Evolutionary conservation across 1,140 invertebrate species (phyloP).

Genomic region (Hylyphantes graminicola): DNA sequence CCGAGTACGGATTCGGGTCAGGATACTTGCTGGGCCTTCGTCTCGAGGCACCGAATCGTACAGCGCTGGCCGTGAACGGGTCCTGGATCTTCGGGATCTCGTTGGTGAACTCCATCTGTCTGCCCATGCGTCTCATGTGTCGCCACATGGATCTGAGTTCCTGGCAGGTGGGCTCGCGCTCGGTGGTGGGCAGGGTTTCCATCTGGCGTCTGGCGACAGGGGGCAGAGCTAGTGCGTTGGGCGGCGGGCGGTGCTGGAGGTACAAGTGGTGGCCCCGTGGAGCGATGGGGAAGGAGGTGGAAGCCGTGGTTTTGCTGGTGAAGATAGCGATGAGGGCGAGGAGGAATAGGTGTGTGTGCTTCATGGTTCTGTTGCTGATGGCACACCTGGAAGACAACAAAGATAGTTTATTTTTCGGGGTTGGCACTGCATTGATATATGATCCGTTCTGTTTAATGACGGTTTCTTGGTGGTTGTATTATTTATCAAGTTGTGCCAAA

Average conservation of each 20-base stretch:
- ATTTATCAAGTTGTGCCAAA: too few species aligned
- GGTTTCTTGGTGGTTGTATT: too few species aligned
- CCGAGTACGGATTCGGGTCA: constrained; percentile 46
- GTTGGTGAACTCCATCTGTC: constrained; percentile 70
- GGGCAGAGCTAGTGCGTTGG: constrained; percentile 38
- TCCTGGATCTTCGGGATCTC: constrained; percentile 57
- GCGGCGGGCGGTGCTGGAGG: constrained; percentile 12
- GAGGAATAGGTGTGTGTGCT: not conserved
- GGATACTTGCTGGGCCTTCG: constrained; percentile 42
- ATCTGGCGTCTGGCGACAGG: constrained; percentile 43
- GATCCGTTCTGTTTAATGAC: too few species aligned
- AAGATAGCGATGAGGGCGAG: constrained; percentile 4
- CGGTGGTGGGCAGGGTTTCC: constrained; percentile 20
- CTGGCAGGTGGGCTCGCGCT: constrained; percentile 82
- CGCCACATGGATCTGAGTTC: constrained; percentile 91
- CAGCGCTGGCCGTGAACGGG: constrained; percentile 39
- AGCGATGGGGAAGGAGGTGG: constrained; percentile 45
- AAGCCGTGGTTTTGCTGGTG: constrained; percentile 9
- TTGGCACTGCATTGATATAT: too few species aligned
- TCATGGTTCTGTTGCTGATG: constrained; percentile 14
- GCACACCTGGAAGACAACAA: not conserved
- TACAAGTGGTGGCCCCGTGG: constrained; percentile 37
- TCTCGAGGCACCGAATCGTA: constrained; percentile 9
- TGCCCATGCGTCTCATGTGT: constrained; percentile 87
- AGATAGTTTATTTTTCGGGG: too few species aligned